Conservation (phyloP, 2,113 vertebrate genomes). For the Varanus komodoensis region DNA sequence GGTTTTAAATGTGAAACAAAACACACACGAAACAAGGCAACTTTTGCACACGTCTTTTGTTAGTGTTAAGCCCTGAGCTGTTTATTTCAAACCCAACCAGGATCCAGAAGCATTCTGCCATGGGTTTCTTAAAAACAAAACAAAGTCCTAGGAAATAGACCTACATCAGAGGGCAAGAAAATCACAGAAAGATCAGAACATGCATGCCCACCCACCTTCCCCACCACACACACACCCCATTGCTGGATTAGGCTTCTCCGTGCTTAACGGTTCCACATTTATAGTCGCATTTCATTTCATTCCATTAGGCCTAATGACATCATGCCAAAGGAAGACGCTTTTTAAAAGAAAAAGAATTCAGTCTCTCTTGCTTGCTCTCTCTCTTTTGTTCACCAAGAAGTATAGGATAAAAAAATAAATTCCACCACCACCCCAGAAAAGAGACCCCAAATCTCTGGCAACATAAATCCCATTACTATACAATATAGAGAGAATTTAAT, state of each 20-base stretch:
- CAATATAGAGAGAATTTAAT: slow-evolving; percentile 21
- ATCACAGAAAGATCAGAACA: neutral
- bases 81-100: neutral
- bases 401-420: neutral
- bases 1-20: neutral
- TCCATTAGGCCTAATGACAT: neutral
- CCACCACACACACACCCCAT: neutral
- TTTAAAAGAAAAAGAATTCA: neutral
- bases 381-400: neutral
- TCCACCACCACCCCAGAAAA: neutral
- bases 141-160: neutral
- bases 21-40: neutral
- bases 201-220: neutral
- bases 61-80: neutral
- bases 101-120: neutral
- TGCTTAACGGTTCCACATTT: neutral
- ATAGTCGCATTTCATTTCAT: neutral
- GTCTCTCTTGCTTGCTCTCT: no score
- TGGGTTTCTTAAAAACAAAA: neutral
- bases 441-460: neutral
- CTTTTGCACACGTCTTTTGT: neutral
- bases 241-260: neutral
- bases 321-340: neutral
- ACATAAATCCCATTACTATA: neutral
- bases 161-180: neutral